These are phyloP conservation scores for Thera britannica DNA, from an alignment of 2,888 invertebrate genomes.

Conservation along the genomic window DNA sequence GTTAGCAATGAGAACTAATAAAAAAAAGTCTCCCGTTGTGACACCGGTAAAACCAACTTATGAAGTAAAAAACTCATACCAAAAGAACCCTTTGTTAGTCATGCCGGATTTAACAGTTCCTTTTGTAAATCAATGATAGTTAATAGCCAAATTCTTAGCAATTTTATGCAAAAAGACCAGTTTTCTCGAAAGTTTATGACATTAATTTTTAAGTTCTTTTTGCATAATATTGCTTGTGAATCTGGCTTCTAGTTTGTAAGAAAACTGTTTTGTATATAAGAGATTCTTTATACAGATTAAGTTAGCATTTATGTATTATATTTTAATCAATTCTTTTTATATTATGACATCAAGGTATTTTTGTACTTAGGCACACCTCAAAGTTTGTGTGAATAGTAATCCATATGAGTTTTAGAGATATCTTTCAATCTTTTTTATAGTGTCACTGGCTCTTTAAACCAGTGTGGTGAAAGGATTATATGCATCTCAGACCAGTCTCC, in stretches of 20 bases:
- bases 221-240: conserved; percentile 5
- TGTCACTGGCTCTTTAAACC: no score
- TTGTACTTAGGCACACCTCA: background rate
- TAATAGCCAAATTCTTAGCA: conserved; percentile 19
- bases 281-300: conserved; percentile 16
- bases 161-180: background rate
- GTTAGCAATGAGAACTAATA: conserved; percentile 56
- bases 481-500: no score
- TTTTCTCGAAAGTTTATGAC: conserved; percentile 1
- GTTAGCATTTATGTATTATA: conserved; percentile 4
- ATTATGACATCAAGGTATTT: conserved; percentile 10
- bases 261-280: conserved; percentile 27
- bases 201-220: background rate
- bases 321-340: background rate
- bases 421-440: no score
- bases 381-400: no score
- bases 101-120: conserved; percentile 69
- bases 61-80: conserved; percentile 44
- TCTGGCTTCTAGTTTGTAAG: conserved; percentile 13
- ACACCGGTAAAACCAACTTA: conserved; percentile 43
- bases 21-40: conserved; percentile 49
- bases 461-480: no score
- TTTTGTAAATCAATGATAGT: conserved; percentile 69
- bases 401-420: no score
- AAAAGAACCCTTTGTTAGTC: conserved; percentile 64